A percentile compares a stretch with the other conserved stretches of the same genome.
Evolutionary conservation across 2,113 vertebrate genomes (phyloP).

Genomic region (Tetrao urogallus): DNA sequence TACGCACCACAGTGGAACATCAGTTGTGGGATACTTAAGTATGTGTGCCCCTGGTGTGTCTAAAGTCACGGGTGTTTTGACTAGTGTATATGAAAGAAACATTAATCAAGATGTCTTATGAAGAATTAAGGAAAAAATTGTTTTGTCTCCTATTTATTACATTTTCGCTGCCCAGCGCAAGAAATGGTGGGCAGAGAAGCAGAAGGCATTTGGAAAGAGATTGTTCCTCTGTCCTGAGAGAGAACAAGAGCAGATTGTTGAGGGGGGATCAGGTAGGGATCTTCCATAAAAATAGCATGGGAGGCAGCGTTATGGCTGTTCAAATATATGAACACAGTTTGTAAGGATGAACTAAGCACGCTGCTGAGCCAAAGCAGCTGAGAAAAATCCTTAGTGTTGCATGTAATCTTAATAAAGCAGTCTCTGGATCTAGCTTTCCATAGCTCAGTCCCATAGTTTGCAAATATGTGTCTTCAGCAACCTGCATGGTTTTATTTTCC

Average conservation of each 20-base stretch:
- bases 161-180: not conserved
- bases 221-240: not conserved
- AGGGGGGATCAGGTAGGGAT: not conserved
- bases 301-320: not conserved
- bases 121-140: constrained; percentile 46
- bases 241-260: not conserved
- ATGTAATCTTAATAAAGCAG: not conserved
- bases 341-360: not conserved
- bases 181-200: not conserved
- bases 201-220: not conserved
- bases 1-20: not conserved
- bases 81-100: constrained; percentile 36
- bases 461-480: not conserved
- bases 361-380: not conserved
- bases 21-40: constrained; percentile 13
- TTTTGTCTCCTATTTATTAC: constrained; percentile 1
- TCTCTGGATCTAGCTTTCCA: not conserved
- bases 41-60: not conserved
- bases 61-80: not conserved
- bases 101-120: constrained; percentile 44
- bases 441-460: not conserved
- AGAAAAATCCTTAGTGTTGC: not conserved
- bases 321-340: not conserved
- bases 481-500: not conserved
- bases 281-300: not conserved